Evolutionary conservation across 2,797 vertebrate species (phyloP).

Genomic region (Chrysocyon brachyurus): DNA sequence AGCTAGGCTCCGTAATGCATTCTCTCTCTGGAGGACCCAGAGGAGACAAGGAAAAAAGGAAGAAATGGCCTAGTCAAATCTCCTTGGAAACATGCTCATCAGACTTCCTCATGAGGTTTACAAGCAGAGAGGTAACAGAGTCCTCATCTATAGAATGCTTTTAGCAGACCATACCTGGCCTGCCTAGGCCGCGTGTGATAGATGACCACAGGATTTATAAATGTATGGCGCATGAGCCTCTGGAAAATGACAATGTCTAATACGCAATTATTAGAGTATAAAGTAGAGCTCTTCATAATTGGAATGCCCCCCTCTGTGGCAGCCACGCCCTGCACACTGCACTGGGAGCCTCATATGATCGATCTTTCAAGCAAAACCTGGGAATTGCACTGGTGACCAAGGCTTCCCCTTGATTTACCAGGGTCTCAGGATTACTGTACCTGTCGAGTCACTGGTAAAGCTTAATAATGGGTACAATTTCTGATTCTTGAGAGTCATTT

Average conservation of each 20-base stretch:
- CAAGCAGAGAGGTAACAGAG: neutral
- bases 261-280: neutral
- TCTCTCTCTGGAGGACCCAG: neutral
- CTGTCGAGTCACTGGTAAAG: neutral
- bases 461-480: neutral
- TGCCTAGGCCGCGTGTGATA: neutral
- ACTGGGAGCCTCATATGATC: accelerated
- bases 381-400: accelerated
- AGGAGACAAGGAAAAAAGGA: neutral
- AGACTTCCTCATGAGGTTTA: neutral
- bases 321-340: accelerated
- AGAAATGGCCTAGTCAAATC: neutral
- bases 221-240: neutral
- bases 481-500: neutral
- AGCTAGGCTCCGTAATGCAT: neutral
- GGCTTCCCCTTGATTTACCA: neutral
- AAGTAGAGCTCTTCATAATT: neutral
- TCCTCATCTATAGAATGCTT: too few species aligned
- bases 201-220: neutral
- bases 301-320: neutral
- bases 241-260: neutral
- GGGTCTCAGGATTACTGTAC: neutral
- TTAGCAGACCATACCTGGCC: neutral
- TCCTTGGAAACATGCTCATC: neutral
- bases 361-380: neutral